These are phyloP conservation scores for Micronycteris hirsuta DNA, from an alignment of 2,113 vertebrate genomes.

Conservation along the genomic window DNA sequence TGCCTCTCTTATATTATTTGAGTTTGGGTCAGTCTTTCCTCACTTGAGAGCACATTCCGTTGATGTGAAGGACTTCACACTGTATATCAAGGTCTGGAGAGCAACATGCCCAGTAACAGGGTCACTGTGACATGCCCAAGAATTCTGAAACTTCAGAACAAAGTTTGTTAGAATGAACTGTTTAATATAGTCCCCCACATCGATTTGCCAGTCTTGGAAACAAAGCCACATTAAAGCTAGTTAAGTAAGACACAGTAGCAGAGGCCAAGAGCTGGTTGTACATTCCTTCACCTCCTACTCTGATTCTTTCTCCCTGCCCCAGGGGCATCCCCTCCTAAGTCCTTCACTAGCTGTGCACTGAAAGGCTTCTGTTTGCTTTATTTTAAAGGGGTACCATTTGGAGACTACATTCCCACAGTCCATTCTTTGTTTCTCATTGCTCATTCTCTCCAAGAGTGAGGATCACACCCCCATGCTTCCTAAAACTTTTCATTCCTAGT, in stretches of 20 bases:
- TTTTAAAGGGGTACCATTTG: conserved; percentile 2
- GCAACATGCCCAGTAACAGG: background rate
- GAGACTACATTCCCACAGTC: background rate
- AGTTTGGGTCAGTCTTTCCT: background rate
- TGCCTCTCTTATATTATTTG: background rate
- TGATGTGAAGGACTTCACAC: background rate
- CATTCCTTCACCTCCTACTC: background rate
- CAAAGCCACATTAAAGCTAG: background rate
- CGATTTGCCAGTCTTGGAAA: conserved; percentile 13
- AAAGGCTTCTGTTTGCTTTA: background rate
- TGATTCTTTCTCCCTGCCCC: background rate
- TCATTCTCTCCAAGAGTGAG: background rate
- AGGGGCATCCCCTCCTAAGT: no score
- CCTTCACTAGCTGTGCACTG: background rate
- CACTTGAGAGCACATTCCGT: background rate
- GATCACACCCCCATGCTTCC: background rate
- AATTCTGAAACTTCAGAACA: conserved; percentile 35
- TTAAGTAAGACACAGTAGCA: background rate
- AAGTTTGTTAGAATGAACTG: background rate
- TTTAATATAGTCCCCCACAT: background rate
- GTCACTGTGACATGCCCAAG: background rate
- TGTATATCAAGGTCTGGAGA: background rate
- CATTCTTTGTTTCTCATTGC: background rate
- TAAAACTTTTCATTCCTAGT: background rate
- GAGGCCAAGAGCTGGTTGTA: background rate